Base-by-base conservation (phyloP, 2,888 invertebrate genomes). In the Eledona agricola region DNA sequence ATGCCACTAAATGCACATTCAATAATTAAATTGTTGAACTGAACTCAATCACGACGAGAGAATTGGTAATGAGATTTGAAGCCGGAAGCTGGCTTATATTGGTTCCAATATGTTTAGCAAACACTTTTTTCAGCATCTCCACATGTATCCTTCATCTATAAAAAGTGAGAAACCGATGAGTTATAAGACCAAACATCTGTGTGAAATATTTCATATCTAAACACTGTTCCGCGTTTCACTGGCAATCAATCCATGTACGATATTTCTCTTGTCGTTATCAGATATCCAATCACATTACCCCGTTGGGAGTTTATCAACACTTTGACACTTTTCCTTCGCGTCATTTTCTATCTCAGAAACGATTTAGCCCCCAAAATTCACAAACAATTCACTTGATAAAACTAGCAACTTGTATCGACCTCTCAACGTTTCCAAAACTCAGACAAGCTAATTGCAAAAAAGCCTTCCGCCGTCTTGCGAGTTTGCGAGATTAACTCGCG, bases 401-500 rank as follows among this genome's bases (percentile, higher is more conserved):
- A n/a, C n/a, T n/a, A n/a, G n/a, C n/a, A n/a, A n/a, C n/a, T n/a
- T n/a, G n/a, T n/a, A n/a, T n/a, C n/a, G n/a, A n/a, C n/a, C n/a
- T n/a, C n/a, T n/a, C n/a, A n/a, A n/a, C n/a, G n/a, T n/a, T n/a
- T n/a, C n/a, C n/a, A n/a, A n/a, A n/a, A 5, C n/a, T 19, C 20
- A 19, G n/a, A 5, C n/a, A 19, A 19, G n/a, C 20, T 5, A 4
- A 19, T 19, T 19, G 4, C 4, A 19, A 19, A 19, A 5, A 19
- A 5, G n/a, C 11, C 19, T 22, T n/a, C n/a, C n/a, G n/a, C 35
- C 22, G 35, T 35, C 22, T 10, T 20, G 20, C 3, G 22, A 3
- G 15, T 16, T 35, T 20, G 35, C 35, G 11, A 35, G 35, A 35
- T 35, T 35, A 35, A n/a, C n/a, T n/a, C n/a, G n/a, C n/a, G n/a